Evolutionary conservation across 2,797 vertebrate genomes (phyloP).

Genomic region (Acridotheres tristis): DNA sequence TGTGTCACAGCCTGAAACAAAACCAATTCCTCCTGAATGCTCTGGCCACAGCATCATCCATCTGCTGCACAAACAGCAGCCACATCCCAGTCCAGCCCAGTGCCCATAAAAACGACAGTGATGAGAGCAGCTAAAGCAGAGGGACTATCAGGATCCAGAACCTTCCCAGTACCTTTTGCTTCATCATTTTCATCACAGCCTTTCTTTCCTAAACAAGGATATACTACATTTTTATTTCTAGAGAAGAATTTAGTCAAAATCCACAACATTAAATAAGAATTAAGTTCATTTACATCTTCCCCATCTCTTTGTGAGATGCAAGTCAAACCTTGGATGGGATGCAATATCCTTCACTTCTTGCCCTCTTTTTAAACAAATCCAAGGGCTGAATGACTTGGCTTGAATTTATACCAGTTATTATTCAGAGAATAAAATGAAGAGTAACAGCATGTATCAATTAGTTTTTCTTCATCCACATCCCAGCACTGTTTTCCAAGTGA

Average conservation of each 20-base stretch:
- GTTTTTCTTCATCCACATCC: background rate
- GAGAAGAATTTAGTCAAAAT: background rate
- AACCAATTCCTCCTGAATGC: background rate
- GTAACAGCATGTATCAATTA: background rate
- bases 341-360: background rate
- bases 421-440: background rate
- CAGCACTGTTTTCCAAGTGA: background rate
- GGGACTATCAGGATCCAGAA: background rate
- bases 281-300: background rate
- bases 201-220: background rate
- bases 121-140: background rate
- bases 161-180: background rate
- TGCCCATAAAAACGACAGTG: background rate
- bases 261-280: background rate
- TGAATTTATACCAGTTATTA: background rate
- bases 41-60: background rate
- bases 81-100: background rate
- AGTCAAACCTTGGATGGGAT: background rate
- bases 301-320: background rate
- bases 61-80: background rate
- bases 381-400: background rate
- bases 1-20: background rate
- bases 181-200: background rate
- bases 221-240: background rate
- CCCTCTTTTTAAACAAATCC: background rate